Evolutionary conservation across 2,888 invertebrate genomes (phyloP).

Genomic region (Trichogramma dendrolimi): DNA sequence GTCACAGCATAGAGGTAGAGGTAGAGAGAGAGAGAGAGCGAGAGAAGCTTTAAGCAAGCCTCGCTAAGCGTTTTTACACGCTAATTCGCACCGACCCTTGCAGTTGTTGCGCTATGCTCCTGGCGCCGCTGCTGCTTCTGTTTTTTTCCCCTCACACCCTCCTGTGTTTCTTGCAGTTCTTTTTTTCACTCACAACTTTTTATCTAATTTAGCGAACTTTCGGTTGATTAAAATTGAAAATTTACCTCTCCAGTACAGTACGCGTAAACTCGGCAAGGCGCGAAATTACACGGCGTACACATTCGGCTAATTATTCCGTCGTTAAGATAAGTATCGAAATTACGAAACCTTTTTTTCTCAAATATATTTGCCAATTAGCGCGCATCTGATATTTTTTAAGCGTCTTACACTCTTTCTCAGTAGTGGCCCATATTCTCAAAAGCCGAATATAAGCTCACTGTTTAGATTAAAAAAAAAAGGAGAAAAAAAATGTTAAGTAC

Average conservation of each 20-base stretch:
- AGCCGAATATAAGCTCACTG: no score
- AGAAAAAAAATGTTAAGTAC: background rate
- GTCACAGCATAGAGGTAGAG: background rate
- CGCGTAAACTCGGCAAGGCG: no score
- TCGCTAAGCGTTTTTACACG: conserved; percentile 11
- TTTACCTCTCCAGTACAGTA: background rate
- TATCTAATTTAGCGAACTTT: conserved; percentile 23
- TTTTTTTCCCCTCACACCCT: conserved; percentile 16
- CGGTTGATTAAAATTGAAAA: conserved; percentile 23
- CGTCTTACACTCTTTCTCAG: no score
- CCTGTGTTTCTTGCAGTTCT: background rate
- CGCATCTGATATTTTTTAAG: no score
- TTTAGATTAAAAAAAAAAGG: background rate
- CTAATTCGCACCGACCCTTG: conserved; percentile 4
- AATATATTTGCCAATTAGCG: no score
- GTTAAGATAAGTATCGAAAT: no score
- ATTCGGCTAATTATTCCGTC: no score
- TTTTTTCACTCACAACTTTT: background rate
- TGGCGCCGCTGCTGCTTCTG: background rate
- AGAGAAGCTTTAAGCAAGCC: background rate
- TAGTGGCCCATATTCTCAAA: no score
- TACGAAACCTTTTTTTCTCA: no score
- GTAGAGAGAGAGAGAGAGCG: background rate
- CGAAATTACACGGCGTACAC: no score
- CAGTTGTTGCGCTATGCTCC: background rate